Evolutionary conservation across 1,140 invertebrate species (phyloP).

Genomic region (Pachypeltis micranthus): DNA sequence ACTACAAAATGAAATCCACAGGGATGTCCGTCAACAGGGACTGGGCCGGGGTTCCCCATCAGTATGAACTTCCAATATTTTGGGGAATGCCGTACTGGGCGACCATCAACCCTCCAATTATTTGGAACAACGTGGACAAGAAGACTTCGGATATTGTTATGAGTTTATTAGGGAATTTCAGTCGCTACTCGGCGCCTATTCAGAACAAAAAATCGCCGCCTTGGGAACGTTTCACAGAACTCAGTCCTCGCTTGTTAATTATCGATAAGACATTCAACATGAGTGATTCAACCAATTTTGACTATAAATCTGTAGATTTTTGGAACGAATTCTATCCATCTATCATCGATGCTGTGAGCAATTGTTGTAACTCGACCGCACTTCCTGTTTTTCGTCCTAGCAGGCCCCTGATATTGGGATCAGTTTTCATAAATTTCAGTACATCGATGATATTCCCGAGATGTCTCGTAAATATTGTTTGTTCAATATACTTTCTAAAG

Average conservation of each 20-base stretch:
- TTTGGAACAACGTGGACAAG: conserved; percentile 63
- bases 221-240: conserved; percentile 55
- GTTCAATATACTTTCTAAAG: no score
- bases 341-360: conserved; percentile 33
- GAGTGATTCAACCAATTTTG: conserved; percentile 46
- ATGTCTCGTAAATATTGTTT: no score
- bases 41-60: conserved; percentile 63
- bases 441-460: no score
- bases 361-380: conserved; percentile 23
- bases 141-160: conserved; percentile 61
- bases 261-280: conserved; percentile 62
- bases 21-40: conserved; percentile 48
- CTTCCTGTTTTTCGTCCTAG: not conserved
- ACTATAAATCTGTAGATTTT: conserved; percentile 63
- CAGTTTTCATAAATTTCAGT: not conserved
- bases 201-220: conserved; percentile 46
- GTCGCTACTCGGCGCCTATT: conserved; percentile 54
- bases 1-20: conserved; percentile 54
- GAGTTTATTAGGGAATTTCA: conserved; percentile 62
- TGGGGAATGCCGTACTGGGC: conserved; percentile 61
- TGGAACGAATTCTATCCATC: conserved; percentile 71
- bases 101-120: conserved; percentile 34
- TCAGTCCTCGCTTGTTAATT: conserved; percentile 50
- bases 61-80: conserved; percentile 63
- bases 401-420: not conserved